These are phyloP conservation scores for Alosa alosa DNA, from an alignment of 2,113 vertebrate species.

Conservation along the genomic window DNA sequence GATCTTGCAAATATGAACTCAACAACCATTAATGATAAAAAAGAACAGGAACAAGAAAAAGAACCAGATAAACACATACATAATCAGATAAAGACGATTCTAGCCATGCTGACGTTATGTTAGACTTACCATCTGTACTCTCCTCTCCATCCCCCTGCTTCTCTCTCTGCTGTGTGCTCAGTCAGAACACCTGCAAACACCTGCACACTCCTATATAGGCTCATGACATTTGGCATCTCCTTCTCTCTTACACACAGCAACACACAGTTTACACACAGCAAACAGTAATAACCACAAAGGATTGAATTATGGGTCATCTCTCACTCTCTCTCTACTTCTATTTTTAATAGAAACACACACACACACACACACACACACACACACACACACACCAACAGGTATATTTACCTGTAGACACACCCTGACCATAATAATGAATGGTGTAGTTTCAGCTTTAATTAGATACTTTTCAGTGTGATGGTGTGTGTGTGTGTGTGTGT, in stretches of 20 bases:
- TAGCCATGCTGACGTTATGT: background rate
- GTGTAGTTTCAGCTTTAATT: background rate
- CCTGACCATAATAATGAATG: background rate
- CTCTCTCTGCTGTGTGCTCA: background rate
- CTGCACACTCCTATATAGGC: slow-evolving; percentile 25
- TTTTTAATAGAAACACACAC: slow-evolving; percentile 7
- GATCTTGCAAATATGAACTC: background rate
- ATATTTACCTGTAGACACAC: background rate
- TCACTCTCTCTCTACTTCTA: background rate
- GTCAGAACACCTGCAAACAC: slow-evolving; percentile 26
- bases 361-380: slow-evolving; percentile 26
- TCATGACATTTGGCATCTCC: slow-evolving; percentile 8
- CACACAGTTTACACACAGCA: background rate
- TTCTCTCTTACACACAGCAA: background rate
- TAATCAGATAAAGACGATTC: background rate
- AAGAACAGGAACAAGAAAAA: background rate
- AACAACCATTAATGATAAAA: background rate
- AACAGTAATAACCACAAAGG: background rate
- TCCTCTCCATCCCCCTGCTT: background rate
- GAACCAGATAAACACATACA: background rate
- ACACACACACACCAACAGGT: slow-evolving; percentile 1
- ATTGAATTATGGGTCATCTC: background rate
- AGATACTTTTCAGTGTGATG: background rate
- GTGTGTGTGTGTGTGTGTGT: background rate
- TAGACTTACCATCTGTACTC: background rate